Percentiles rank a stretch among this genome's conserved stretches.
Conservation (phyloP, 2,113 vertebrate genomes). For the Galemys pyrenaicus region DNA sequence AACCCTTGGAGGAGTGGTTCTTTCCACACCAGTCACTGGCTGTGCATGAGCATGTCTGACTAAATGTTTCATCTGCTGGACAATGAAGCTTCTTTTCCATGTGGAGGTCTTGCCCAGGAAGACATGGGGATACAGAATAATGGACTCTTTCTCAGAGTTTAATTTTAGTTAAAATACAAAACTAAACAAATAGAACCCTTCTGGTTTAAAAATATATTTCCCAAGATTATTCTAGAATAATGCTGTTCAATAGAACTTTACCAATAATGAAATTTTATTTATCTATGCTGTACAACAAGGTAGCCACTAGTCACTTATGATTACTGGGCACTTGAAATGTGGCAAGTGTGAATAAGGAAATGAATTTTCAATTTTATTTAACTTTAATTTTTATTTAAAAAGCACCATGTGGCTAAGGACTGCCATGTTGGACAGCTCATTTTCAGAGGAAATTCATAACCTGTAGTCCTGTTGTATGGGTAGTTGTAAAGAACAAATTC, state of each 20-base stretch:
- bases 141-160: not conserved
- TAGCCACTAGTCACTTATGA: not conserved
- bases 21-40: slow-evolving; percentile 54
- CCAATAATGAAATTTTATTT: not conserved
- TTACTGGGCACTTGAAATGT: not conserved
- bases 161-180: slow-evolving; percentile 43
- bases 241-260: not conserved
- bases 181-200: not conserved
- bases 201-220: not conserved
- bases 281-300: not conserved
- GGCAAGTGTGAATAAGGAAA: not conserved
- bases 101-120: slow-evolving; percentile 31
- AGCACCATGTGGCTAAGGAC: not conserved
- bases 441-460: not conserved
- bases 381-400: slow-evolving; percentile 30
- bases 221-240: not conserved
- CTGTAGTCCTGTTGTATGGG: not conserved
- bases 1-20: slow-evolving; percentile 22
- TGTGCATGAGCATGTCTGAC: slow-evolving; percentile 26
- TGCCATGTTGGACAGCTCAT: not conserved
- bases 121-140: not conserved
- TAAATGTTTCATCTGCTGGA: slow-evolving; percentile 44
- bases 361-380: not conserved
- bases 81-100: slow-evolving; percentile 61
- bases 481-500: not conserved